These are phyloP conservation scores for Meloidogyne exigua DNA, from an alignment of 1,140 invertebrate species.

Conservation along the genomic window DNA sequence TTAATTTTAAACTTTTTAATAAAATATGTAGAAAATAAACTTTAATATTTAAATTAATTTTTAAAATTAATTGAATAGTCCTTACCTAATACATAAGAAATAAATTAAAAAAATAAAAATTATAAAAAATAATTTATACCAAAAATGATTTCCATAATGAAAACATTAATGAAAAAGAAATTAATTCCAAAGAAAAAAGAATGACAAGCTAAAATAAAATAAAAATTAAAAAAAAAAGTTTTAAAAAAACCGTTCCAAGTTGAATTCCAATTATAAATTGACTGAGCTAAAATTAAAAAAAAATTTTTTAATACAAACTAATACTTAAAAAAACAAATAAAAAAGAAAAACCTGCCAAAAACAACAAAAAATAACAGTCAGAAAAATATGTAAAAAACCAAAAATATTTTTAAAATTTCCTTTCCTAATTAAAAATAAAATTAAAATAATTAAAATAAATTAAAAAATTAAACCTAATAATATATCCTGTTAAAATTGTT, in stretches of 20 bases:
- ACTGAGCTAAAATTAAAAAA: slow-evolving; percentile 52
- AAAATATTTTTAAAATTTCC: background rate
- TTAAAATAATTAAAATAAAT: no score
- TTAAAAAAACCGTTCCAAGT: slow-evolving; percentile 45
- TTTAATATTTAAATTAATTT: no score
- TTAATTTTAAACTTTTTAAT: no score
- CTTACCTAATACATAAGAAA: no score
- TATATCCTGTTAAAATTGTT: slow-evolving; percentile 65
- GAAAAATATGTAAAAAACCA: slow-evolving; percentile 24
- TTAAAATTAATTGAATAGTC: no score
- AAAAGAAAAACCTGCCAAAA: slow-evolving; percentile 26
- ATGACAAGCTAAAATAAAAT: slow-evolving; percentile 20
- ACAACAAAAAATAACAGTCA: slow-evolving; percentile 26
- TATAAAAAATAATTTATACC: slow-evolving; percentile 64
- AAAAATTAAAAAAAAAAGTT: slow-evolving; percentile 36
- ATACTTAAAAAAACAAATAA: background rate
- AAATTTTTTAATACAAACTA: slow-evolving; percentile 15
- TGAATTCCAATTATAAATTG: slow-evolving; percentile 52
- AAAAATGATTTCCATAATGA: slow-evolving; percentile 50
- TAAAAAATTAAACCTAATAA: slow-evolving; percentile 63
- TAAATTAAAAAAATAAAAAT: no score
- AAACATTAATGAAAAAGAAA: slow-evolving; percentile 52
- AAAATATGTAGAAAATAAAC: no score
- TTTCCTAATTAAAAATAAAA: background rate
- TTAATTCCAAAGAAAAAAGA: slow-evolving; percentile 21